phyloP scores from a whole-genome alignment of 1,140 invertebrate genomes.

The Sitobion miscanthi region DNA sequence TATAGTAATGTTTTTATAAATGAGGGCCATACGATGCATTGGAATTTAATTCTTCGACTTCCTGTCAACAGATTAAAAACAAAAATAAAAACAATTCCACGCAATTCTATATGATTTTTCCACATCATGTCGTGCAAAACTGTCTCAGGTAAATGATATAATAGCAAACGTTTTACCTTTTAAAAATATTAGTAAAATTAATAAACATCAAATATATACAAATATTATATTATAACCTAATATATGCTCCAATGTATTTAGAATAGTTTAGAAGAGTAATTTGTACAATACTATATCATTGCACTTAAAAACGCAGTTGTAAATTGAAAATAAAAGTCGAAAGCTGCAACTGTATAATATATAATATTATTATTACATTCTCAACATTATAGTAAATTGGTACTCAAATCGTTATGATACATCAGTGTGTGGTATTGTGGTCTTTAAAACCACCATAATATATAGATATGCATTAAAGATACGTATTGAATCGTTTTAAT shows the following conservation, averaged over 20 bases:
- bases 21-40: neutral
- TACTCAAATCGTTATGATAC: too few relatives aligned
- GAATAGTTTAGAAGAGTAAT: too few relatives aligned
- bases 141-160: too few relatives aligned
- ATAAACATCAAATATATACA: neutral
- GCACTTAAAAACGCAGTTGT: too few relatives aligned
- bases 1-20: conserved; percentile 25
- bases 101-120: neutral
- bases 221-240: neutral
- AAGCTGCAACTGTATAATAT: too few relatives aligned
- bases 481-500: neutral
- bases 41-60: neutral
- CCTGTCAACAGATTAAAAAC: conserved; percentile 20
- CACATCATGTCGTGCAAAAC: neutral
- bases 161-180: neutral
- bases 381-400: too few relatives aligned
- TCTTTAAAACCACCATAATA: too few relatives aligned
- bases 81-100: neutral
- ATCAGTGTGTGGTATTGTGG: neutral
- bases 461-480: neutral
- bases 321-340: too few relatives aligned
- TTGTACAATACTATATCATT: too few relatives aligned
- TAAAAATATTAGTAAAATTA: neutral
- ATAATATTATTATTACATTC: too few relatives aligned
- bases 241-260: too few relatives aligned